phyloP scores from a whole-genome alignment of 1,140 invertebrate species.

The Sweltsa coloradensis region DNA sequence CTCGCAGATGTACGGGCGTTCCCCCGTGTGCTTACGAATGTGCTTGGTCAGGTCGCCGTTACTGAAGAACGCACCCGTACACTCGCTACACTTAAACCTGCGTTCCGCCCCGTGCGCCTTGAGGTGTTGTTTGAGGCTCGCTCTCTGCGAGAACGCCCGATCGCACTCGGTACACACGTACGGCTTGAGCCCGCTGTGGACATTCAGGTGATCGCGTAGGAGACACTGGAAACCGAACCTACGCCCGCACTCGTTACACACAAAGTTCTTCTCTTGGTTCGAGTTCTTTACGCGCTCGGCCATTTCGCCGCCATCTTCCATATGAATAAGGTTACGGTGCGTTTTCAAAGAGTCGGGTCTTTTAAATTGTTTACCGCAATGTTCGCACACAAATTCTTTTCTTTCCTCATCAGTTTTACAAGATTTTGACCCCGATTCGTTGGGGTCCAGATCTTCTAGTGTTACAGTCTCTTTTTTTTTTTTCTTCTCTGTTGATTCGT shows the following conservation, averaged over 20 bases:
- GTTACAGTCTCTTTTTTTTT: too few species aligned
- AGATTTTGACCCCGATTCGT: too few species aligned
- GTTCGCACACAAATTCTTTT: constrained; percentile 5
- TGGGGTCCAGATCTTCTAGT: too few species aligned
- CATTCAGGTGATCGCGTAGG: constrained; percentile 27
- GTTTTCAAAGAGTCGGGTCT: constrained; percentile 1
- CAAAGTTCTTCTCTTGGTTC: constrained; percentile 20
- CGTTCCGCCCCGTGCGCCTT: constrained; percentile 10
- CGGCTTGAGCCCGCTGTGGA: constrained; percentile 15
- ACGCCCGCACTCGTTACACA: constrained; percentile 28
- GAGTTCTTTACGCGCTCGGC: neutral
- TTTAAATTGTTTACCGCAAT: constrained; percentile 5
- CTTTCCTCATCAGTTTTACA: too few species aligned
- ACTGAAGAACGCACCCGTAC: constrained; percentile 10
- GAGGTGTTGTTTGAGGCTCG: constrained; percentile 20
- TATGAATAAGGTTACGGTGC: constrained; percentile 1
- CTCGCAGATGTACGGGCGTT: constrained; percentile 32
- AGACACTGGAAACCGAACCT: constrained; percentile 7
- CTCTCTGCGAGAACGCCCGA: constrained; percentile 24
- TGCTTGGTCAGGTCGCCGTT: constrained; percentile 15
- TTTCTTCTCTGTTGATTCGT: too few species aligned
- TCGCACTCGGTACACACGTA: constrained; percentile 24
- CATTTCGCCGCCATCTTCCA: neutral
- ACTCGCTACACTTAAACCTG: constrained; percentile 12
- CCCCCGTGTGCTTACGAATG: constrained; percentile 21